These are phyloP conservation scores for Heliconius congener DNA, from an alignment of 1,140 invertebrate genomes.

Conservation along the genomic window DNA sequence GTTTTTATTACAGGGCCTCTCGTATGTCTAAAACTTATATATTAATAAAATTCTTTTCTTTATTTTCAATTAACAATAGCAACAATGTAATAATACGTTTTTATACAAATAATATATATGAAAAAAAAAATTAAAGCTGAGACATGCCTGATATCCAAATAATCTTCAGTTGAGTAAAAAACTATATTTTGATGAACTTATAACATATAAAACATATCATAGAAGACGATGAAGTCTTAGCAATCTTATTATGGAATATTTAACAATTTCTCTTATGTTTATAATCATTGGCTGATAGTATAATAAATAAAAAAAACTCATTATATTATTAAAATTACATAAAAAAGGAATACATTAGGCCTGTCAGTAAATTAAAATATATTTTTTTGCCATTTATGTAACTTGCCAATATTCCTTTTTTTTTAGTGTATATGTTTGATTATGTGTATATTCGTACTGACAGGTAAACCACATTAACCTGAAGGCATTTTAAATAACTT, in stretches of 20 bases:
- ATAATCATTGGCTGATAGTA: background rate
- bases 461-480: background rate
- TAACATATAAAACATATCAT: no score
- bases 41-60: conserved; percentile 4
- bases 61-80: background rate
- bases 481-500: background rate
- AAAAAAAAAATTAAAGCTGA: no score
- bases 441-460: conserved; percentile 1
- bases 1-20: conserved; percentile 17
- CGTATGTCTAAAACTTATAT: conserved; percentile 9
- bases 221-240: no score
- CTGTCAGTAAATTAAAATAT: background rate
- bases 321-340: background rate
- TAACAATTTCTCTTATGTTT: background rate
- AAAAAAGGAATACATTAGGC: background rate
- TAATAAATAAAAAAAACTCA: background rate
- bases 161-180: no score
- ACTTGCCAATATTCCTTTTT: background rate
- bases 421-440: background rate
- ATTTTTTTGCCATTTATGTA: no score
- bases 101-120: no score
- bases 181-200: no score
- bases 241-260: background rate
- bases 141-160: no score
- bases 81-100: background rate